These are phyloP conservation scores for Oreochromis spilurus DNA, from an alignment of 2,113 vertebrate species.

Conservation along the genomic window DNA sequence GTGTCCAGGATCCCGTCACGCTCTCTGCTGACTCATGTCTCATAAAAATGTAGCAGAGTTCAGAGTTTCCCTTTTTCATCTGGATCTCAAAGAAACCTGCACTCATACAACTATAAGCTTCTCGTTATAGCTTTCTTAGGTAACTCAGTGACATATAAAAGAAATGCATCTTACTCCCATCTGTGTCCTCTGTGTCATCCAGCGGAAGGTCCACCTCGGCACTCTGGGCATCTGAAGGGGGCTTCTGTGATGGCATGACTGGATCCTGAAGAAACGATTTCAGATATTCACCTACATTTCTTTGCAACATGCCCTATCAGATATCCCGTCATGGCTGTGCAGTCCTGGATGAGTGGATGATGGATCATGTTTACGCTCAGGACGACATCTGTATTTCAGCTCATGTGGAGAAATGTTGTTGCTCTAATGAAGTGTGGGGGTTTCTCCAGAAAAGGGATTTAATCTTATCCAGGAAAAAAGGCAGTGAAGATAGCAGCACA, in stretches of 20 bases:
- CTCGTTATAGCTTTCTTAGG: neutral
- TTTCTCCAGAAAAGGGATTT: neutral
- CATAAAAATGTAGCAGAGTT: neutral
- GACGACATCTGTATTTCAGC: neutral
- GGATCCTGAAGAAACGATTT: constrained; percentile 80
- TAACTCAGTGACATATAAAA: neutral
- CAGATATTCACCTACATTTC: neutral
- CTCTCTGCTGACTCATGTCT: neutral
- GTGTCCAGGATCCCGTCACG: neutral
- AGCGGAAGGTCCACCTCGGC: constrained; percentile 82
- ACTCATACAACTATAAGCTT: neutral
- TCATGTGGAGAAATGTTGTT: neutral
- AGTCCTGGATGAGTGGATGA: neutral
- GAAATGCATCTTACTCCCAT: constrained; percentile 78
- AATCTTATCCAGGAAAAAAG: neutral
- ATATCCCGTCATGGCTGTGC: neutral
- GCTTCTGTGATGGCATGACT: constrained; percentile 98
- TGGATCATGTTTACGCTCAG: neutral
- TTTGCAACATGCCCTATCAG: neutral
- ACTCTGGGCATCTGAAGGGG: constrained; percentile 82
- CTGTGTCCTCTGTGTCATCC: constrained; percentile 83
- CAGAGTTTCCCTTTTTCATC: neutral
- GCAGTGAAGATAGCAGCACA: neutral
- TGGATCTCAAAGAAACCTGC: neutral
- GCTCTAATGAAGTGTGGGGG: neutral